Conservation (phyloP, 2,888 invertebrate species). For the Xylota segnis region DNA sequence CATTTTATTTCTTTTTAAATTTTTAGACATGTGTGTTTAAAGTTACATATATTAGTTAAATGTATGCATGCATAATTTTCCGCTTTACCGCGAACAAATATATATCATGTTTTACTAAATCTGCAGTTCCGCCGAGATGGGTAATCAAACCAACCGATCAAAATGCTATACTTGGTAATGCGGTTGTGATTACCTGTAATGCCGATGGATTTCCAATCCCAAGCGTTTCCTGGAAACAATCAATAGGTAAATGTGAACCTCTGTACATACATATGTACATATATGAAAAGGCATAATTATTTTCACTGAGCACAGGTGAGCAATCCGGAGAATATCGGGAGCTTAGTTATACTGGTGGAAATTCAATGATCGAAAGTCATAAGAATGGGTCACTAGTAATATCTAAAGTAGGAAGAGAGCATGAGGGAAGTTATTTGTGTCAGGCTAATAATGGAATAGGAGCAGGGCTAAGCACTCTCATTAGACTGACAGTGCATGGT, state of each 20-base stretch:
- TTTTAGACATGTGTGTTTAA: background rate
- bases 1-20: background rate
- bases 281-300: background rate
- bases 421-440: constrained; percentile 86
- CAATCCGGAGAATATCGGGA: constrained; percentile 86
- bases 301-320: constrained; percentile 79
- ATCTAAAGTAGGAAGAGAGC: constrained; percentile 85
- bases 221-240: constrained; percentile 86
- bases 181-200: constrained; percentile 89
- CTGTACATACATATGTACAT: too few species aligned
- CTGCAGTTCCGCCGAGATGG: constrained; percentile 91
- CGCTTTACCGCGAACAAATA: background rate
- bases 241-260: constrained; percentile 84
- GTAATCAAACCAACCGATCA: constrained; percentile 90
- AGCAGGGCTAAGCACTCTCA: constrained; percentile 87
- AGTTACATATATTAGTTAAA: background rate
- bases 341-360: constrained; percentile 84
- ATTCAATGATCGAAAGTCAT: constrained; percentile 83
- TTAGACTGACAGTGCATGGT: constrained; percentile 87
- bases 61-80: background rate
- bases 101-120: background rate
- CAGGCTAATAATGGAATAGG: constrained; percentile 88
- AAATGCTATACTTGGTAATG: constrained; percentile 89
- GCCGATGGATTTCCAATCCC: constrained; percentile 92
- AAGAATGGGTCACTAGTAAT: constrained; percentile 86